A percentile compares a stretch with the other conserved stretches of the same genome.
These are phyloP conservation scores for Stratiomys singularior DNA, from an alignment of 2,888 invertebrate species.

Conservation along the genomic window DNA sequence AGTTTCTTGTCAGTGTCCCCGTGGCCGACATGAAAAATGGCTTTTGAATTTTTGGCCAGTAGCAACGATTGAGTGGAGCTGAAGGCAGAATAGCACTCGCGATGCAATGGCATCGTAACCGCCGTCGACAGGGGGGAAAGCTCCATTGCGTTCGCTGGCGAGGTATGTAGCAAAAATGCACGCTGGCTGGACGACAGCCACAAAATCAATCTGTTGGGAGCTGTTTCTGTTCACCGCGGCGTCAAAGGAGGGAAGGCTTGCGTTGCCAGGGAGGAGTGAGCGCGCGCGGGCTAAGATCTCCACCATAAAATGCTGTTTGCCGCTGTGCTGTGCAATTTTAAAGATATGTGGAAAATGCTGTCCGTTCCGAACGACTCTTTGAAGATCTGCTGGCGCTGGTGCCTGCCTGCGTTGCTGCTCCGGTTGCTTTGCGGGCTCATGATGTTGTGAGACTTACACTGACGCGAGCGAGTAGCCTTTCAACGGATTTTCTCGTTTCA, in stretches of 20 bases:
- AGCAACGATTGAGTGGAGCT: too few species aligned
- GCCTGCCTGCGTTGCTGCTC: background rate
- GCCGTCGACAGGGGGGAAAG: background rate
- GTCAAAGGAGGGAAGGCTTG: background rate
- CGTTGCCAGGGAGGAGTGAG: background rate
- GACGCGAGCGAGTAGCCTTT: slow-evolving; percentile 24
- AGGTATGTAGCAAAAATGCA: slow-evolving; percentile 32
- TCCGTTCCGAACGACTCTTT: background rate
- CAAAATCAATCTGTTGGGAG: slow-evolving; percentile 12
- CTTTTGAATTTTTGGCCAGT: background rate
- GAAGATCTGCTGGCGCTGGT: background rate
- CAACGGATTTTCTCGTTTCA: slow-evolving; percentile 2
- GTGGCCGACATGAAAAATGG: slow-evolving; percentile 6
- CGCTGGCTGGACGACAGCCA: slow-evolving; percentile 16
- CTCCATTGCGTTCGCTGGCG: background rate
- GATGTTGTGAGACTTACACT: slow-evolving; percentile 11
- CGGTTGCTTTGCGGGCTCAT: background rate
- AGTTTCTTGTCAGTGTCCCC: slow-evolving; percentile 3
- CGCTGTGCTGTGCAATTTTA: slow-evolving; percentile 41
- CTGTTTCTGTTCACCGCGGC: background rate
- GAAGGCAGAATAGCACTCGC: background rate
- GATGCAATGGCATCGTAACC: background rate
- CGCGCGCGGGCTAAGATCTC: slow-evolving; percentile 32
- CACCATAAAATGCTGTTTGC: slow-evolving; percentile 31
- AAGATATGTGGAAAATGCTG: slow-evolving; percentile 42